Evolutionary conservation across 2,113 vertebrate species (phyloP).

Genomic region (Eublepharis macularius): DNA sequence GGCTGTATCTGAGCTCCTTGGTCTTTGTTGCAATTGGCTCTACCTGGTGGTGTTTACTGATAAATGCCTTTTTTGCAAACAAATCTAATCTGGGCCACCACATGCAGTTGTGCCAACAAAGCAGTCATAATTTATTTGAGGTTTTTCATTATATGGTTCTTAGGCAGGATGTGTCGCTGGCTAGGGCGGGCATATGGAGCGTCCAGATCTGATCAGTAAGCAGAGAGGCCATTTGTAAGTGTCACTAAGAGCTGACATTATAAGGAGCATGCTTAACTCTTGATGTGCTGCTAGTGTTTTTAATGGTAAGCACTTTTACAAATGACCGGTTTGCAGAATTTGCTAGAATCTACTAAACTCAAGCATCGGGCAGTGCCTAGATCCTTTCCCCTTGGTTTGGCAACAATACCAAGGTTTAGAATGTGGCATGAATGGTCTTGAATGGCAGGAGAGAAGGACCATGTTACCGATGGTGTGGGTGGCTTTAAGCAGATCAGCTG

Average conservation of each 20-base stretch:
- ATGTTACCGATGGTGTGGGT: background rate
- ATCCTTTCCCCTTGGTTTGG: background rate
- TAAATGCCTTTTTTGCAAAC: conserved; percentile 53
- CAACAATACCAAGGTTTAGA: background rate
- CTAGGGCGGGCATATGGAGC: conserved; percentile 21
- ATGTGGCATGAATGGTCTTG: background rate
- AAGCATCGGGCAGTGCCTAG: too few species aligned
- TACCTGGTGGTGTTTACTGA: conserved; percentile 33
- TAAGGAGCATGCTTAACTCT: background rate
- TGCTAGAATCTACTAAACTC: background rate
- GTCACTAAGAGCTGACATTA: background rate
- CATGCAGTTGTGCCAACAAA: conserved; percentile 4
- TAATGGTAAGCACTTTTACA: background rate
- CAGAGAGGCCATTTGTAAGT: background rate
- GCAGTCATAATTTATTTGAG: conserved; percentile 47
- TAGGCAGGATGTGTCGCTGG: conserved; percentile 1
- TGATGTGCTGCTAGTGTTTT: background rate
- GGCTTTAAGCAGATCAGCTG: too few species aligned
- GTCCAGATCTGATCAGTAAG: background rate
- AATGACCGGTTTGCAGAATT: background rate
- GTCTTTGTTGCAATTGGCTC: conserved; percentile 17
- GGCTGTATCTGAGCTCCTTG: conserved; percentile 42
- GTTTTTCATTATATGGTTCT: conserved; percentile 15
- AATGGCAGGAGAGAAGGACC: background rate
- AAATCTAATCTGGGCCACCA: conserved; percentile 35